A percentile compares a stretch with the other conserved stretches of the same genome.
These are phyloP conservation scores for Phrynosoma blainvillii DNA, from an alignment of 2,113 vertebrate species.

Conservation along the genomic window DNA sequence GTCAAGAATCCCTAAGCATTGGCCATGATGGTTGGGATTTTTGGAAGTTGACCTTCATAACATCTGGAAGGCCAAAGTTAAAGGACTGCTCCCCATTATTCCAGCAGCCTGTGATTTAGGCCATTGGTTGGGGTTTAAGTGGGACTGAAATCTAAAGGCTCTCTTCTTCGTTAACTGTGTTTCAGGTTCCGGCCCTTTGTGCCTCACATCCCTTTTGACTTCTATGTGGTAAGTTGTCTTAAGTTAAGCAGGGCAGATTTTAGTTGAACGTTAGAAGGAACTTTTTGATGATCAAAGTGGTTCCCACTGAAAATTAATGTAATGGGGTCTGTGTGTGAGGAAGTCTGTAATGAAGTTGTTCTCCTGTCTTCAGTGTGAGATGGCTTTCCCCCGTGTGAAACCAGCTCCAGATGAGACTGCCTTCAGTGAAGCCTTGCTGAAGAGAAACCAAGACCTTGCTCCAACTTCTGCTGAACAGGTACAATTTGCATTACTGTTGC, in stretches of 20 bases:
- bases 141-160: background rate
- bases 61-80: no score
- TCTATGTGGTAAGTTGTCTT: conserved; percentile 90
- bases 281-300: no score
- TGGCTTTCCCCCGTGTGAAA: conserved; percentile 96
- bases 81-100: no score
- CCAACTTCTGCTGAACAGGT: conserved; percentile 94
- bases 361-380: conserved; percentile 85
- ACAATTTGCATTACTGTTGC: background rate
- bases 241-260: background rate
- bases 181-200: conserved; percentile 94
- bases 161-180: background rate
- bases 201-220: conserved; percentile 96
- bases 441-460: conserved; percentile 95
- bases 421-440: conserved; percentile 92
- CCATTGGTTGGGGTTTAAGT: background rate
- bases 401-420: conserved; percentile 88
- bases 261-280: no score
- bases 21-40: no score
- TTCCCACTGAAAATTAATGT: no score
- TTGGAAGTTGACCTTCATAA: no score
- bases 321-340: no score
- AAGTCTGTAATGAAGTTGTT: no score
- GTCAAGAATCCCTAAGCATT: no score
- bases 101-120: no score